Evolutionary conservation across 1,140 invertebrate genomes (phyloP).

Genomic region (Drosophila triauraria): DNA sequence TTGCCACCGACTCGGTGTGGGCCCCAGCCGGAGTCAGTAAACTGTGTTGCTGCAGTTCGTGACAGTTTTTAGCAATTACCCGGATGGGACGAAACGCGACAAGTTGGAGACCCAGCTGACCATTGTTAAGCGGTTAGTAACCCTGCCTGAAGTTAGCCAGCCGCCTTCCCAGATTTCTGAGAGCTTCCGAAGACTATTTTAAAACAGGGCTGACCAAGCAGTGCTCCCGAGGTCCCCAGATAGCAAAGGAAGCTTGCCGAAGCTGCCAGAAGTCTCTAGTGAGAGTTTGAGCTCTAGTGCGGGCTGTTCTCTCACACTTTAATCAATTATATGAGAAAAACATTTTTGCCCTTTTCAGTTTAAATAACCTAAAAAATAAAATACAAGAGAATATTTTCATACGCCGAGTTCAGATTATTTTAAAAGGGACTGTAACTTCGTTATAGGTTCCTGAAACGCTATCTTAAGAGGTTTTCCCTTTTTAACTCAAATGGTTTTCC

Average conservation of each 20-base stretch:
- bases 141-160: slow-evolving; percentile 18
- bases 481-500: no score
- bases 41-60: slow-evolving; percentile 71
- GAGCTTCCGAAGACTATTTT: background rate
- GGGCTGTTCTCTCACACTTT: no score
- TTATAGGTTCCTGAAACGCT: no score
- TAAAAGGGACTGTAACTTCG: background rate
- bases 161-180: background rate
- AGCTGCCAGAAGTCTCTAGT: no score
- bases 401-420: background rate
- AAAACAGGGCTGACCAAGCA: background rate
- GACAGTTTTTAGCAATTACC: slow-evolving; percentile 77
- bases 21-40: slow-evolving; percentile 55
- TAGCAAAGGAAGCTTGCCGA: no score
- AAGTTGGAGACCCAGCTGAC: slow-evolving; percentile 54
- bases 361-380: no score
- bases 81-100: slow-evolving; percentile 25
- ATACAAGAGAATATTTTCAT: no score
- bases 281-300: no score
- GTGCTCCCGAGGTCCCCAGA: background rate
- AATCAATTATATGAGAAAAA: no score
- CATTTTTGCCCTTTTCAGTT: no score
- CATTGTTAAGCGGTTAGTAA: slow-evolving; percentile 76
- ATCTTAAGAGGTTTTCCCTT: background rate
- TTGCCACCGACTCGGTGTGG: slow-evolving; percentile 43